Conservation (phyloP, 2,113 vertebrate genomes). For the Lipophrys pholis region DNA sequence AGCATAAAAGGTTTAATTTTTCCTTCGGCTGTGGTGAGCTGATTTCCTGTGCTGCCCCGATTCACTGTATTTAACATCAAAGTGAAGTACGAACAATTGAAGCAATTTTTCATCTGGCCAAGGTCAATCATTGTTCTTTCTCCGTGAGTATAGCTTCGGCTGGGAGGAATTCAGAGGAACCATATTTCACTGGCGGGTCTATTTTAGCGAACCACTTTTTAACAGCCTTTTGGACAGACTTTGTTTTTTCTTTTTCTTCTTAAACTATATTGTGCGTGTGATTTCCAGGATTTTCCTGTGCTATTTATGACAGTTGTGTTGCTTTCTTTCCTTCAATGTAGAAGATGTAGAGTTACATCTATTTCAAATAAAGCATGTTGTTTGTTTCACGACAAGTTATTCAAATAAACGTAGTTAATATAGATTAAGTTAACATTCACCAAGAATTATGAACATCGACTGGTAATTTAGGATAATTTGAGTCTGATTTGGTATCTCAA, state of each 20-base stretch:
- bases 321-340: slow-evolving; percentile 26
- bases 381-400: neutral
- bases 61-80: slow-evolving; percentile 79
- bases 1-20: slow-evolving; percentile 66
- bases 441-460: neutral
- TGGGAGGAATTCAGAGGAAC: slow-evolving; percentile 50
- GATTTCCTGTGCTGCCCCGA: slow-evolving; percentile 62
- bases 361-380: slow-evolving; percentile 43
- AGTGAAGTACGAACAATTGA: slow-evolving; percentile 76
- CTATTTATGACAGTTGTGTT: slow-evolving; percentile 41
- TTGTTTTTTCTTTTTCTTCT: neutral
- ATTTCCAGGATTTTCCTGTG: slow-evolving; percentile 36
- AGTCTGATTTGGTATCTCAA: slow-evolving; percentile 4
- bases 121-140: slow-evolving; percentile 79
- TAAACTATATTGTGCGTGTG: neutral
- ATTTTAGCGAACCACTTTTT: slow-evolving; percentile 52
- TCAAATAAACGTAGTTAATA: too few relatives aligned
- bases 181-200: slow-evolving; percentile 44
- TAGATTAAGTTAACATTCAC: slow-evolving; percentile 9
- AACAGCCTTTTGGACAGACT: slow-evolving; percentile 15
- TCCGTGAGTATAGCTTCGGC: slow-evolving; percentile 54
- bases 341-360: slow-evolving; percentile 21
- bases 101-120: slow-evolving; percentile 70
- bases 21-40: slow-evolving; percentile 51
- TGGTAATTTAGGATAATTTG: slow-evolving; percentile 9